Percentiles rank a stretch among this genome's conserved stretches.
phyloP scores from a whole-genome alignment of 92 coral and sea anemone species.

The Parazoanthus darwini region DNA sequence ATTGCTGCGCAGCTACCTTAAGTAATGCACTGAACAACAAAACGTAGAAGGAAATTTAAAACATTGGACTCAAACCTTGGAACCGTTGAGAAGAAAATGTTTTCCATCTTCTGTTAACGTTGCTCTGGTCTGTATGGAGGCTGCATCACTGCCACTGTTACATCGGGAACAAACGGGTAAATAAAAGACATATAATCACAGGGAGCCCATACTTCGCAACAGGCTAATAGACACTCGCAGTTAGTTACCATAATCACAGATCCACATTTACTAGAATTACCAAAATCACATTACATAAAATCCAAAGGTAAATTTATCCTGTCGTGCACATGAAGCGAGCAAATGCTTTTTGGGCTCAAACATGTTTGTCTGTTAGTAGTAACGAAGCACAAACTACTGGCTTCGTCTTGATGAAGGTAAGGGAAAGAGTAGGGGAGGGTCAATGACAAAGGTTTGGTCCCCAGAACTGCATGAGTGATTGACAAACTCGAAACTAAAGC shows the following conservation, averaged over 20 bases:
- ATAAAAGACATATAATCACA: not conserved
- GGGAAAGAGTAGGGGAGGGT: not conserved
- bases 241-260: too few relatives aligned
- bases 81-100: slow-evolving; percentile 77
- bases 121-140: slow-evolving; percentile 83
- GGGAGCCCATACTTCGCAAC: not conserved
- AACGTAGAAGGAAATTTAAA: too few relatives aligned
- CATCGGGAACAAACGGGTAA: not conserved
- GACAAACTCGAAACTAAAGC: not conserved
- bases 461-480: not conserved
- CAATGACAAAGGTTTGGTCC: not conserved
- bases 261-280: too few relatives aligned
- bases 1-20: not conserved
- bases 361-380: not conserved
- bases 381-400: not conserved
- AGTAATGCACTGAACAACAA: not conserved
- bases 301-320: too few relatives aligned
- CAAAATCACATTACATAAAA: too few relatives aligned
- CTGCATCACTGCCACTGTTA: slow-evolving; percentile 85
- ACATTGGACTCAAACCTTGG: slow-evolving; percentile 53
- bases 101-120: slow-evolving; percentile 79
- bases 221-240: not conserved
- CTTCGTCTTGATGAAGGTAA: not conserved
- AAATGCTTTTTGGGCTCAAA: not conserved
- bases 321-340: not conserved